Evolutionary conservation across 2,888 invertebrate species (phyloP).

Genomic region (Galerucella calmariensis): DNA sequence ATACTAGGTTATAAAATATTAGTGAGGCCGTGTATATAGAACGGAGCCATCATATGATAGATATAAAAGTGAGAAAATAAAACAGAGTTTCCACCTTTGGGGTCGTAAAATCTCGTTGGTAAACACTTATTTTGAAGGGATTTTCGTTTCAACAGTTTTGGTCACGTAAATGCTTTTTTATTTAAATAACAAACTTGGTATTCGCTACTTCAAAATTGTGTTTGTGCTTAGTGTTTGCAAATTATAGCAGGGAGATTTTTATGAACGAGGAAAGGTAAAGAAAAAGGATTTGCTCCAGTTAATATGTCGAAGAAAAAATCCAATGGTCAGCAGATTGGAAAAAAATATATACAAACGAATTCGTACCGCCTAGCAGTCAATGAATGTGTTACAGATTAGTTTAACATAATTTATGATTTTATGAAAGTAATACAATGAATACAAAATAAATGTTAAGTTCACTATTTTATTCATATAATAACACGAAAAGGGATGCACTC

Average conservation of each 20-base stretch:
- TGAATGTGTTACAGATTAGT: no score
- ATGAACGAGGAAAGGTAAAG: neutral
- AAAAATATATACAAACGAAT: neutral
- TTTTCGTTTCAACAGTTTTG: neutral
- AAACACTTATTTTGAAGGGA: conserved; percentile 19
- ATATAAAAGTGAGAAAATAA: conserved; percentile 23
- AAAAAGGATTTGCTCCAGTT: neutral
- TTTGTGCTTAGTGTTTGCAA: neutral
- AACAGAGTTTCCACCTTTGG: conserved; percentile 12
- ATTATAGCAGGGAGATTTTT: neutral
- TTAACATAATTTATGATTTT: no score
- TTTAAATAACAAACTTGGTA: no score
- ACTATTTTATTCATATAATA: no score
- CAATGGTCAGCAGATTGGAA: neutral
- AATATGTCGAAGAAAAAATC: neutral
- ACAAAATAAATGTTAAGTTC: no score
- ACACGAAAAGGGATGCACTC: no score
- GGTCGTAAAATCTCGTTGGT: conserved; percentile 6
- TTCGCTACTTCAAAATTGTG: neutral
- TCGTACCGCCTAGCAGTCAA: no score
- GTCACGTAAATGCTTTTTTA: no score
- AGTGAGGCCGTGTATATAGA: neutral
- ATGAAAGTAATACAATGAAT: no score
- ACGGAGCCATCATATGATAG: conserved; percentile 17
- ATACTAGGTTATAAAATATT: conserved; percentile 21